phyloP scores from a whole-genome alignment of 2,113 vertebrate genomes.

The Chaetodon trifascialis region DNA sequence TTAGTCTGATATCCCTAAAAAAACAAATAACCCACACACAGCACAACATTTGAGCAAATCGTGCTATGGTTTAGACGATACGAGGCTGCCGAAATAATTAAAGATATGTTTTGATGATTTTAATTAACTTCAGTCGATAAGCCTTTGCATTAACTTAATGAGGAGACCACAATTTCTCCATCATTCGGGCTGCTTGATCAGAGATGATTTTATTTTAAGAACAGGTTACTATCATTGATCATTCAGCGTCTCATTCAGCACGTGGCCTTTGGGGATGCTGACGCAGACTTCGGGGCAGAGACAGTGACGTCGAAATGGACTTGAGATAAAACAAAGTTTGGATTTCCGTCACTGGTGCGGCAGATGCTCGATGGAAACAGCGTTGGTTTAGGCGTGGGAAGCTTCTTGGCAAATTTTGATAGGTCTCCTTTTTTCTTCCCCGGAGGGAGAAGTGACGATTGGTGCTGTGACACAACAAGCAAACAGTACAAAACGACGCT shows the following conservation, averaged over 20 bases:
- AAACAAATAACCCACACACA: too few species aligned
- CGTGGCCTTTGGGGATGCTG: constrained; percentile 41
- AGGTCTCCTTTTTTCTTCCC: constrained; percentile 47
- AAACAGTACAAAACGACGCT: neutral
- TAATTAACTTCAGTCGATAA: too few species aligned
- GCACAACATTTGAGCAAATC: too few species aligned
- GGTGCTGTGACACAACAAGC: neutral
- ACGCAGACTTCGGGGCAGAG: neutral
- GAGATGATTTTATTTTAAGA: neutral
- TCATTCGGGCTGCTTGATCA: neutral
- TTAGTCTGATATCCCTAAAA: too few species aligned
- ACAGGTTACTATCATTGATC: neutral
- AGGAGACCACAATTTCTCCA: neutral
- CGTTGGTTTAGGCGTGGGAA: constrained; percentile 82
- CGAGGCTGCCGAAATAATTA: too few species aligned
- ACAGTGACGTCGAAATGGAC: constrained; percentile 55
- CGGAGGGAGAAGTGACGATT: neutral
- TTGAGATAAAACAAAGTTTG: constrained; percentile 28
- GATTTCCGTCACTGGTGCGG: constrained; percentile 23
- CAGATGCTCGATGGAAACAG: constrained; percentile 75
- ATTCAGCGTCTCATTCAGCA: neutral
- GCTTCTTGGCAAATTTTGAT: constrained; percentile 58
- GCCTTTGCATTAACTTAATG: too few species aligned
- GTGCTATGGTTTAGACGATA: too few species aligned
- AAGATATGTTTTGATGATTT: too few species aligned